These are phyloP conservation scores for Acrobasis consociella DNA, from an alignment of 2,888 invertebrate species.

Conservation along the genomic window DNA sequence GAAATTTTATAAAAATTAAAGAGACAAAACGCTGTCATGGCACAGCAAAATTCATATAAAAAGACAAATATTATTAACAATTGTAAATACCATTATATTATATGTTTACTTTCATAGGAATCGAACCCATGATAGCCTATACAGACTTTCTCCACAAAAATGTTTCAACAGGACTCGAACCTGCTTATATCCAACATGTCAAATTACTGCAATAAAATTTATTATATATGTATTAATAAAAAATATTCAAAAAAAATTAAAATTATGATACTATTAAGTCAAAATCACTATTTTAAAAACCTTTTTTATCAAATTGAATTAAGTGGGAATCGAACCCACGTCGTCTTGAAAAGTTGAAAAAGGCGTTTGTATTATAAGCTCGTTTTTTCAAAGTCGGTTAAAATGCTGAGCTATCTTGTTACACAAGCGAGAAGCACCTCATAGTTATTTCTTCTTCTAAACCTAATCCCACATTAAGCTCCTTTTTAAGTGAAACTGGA, in stretches of 20 bases:
- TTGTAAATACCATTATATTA: neutral
- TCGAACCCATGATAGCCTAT: neutral
- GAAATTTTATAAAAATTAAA: neutral
- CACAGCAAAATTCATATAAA: neutral
- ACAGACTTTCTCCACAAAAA: neutral
- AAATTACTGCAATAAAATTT: too few relatives aligned
- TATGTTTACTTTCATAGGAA: neutral
- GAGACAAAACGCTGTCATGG: neutral
- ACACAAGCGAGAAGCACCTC: neutral
- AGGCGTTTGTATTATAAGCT: too few relatives aligned
- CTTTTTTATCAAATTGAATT: too few relatives aligned
- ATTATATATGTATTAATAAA: too few relatives aligned
- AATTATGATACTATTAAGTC: too few relatives aligned
- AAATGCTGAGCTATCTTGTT: neutral
- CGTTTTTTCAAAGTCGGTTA: neutral
- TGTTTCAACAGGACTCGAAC: neutral
- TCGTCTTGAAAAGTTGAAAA: too few relatives aligned
- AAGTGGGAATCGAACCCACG: too few relatives aligned
- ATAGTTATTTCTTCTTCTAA: neutral
- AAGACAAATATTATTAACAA: neutral
- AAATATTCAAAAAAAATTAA: too few relatives aligned
- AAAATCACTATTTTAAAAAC: too few relatives aligned
- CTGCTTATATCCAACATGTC: neutral
- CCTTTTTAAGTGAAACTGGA: too few relatives aligned
- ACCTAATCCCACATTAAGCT: too few relatives aligned